phyloP scores from a whole-genome alignment of 2,888 invertebrate species.

The Drosophila birchii region DNA sequence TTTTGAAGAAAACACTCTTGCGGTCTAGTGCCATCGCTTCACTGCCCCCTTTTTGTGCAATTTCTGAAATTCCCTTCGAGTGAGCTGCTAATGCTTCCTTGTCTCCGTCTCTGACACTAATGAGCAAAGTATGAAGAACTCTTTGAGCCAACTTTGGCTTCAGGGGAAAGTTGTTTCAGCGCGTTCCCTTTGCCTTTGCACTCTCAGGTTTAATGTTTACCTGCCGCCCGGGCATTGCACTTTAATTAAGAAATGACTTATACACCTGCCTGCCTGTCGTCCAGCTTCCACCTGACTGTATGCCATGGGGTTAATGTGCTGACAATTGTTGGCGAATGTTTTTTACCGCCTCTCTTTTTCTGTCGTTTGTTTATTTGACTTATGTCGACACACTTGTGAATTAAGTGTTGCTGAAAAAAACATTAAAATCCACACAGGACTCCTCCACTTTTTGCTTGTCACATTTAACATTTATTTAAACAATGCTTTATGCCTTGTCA shows the following conservation, averaged over 20 bases:
- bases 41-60: background rate
- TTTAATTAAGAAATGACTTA: slow-evolving; percentile 62
- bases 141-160: slow-evolving; percentile 44
- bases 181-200: slow-evolving; percentile 6
- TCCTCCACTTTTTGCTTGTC: slow-evolving; percentile 12
- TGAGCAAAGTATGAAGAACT: slow-evolving; percentile 62
- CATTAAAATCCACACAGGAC: slow-evolving; percentile 6
- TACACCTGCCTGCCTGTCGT: slow-evolving; percentile 7
- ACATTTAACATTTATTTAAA: slow-evolving; percentile 40
- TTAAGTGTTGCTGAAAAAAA: slow-evolving; percentile 56
- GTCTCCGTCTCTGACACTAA: slow-evolving; percentile 51
- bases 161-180: slow-evolving; percentile 22
- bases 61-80: slow-evolving; percentile 7
- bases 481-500: slow-evolving; percentile 31
- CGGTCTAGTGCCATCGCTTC: slow-evolving; percentile 1
- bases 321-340: slow-evolving; percentile 49
- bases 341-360: slow-evolving; percentile 19
- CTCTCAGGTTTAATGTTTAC: slow-evolving; percentile 6
- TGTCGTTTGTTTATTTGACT: slow-evolving; percentile 38
- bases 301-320: slow-evolving; percentile 65
- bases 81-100: slow-evolving; percentile 28
- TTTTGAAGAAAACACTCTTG: background rate
- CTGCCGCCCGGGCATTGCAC: slow-evolving; percentile 41
- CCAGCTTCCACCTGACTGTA: slow-evolving; percentile 13
- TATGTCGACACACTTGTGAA: slow-evolving; percentile 61